These are phyloP conservation scores for Passer montanus DNA, from an alignment of 2,113 vertebrate genomes.

Conservation along the genomic window DNA sequence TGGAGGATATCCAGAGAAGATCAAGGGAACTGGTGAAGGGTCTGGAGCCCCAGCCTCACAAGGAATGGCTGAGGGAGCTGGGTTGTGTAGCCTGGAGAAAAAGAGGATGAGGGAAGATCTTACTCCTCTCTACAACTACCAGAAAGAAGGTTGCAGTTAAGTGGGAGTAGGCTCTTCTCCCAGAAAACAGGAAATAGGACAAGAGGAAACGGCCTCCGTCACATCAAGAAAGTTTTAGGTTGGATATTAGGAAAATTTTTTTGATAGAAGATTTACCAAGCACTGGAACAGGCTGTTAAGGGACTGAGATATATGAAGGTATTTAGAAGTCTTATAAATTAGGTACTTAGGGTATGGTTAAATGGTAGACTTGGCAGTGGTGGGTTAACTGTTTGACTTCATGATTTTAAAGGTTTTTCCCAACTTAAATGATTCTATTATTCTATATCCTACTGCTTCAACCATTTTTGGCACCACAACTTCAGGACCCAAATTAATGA, in stretches of 20 bases:
- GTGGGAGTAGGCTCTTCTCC: background rate
- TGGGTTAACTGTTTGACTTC: background rate
- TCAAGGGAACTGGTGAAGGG: background rate
- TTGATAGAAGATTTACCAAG: background rate
- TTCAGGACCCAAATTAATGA: background rate
- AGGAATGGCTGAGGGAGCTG: background rate
- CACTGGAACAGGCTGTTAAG: background rate
- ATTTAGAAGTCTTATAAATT: background rate
- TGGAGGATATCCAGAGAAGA: background rate
- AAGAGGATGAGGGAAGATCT: background rate
- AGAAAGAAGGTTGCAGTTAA: background rate
- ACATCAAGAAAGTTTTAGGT: background rate
- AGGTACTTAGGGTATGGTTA: background rate
- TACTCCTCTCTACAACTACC: background rate
- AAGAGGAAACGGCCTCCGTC: background rate
- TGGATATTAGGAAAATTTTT: background rate
- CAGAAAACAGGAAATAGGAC: no score
- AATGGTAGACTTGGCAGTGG: background rate
- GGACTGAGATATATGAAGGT: background rate
- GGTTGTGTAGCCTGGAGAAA: background rate
- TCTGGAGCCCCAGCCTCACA: background rate
- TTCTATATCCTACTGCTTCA: background rate
- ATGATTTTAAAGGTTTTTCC: background rate
- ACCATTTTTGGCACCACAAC: background rate
- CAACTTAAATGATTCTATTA: background rate